Evolutionary conservation across 2,888 invertebrate species (phyloP).

Genomic region (Brenthis ino): DNA sequence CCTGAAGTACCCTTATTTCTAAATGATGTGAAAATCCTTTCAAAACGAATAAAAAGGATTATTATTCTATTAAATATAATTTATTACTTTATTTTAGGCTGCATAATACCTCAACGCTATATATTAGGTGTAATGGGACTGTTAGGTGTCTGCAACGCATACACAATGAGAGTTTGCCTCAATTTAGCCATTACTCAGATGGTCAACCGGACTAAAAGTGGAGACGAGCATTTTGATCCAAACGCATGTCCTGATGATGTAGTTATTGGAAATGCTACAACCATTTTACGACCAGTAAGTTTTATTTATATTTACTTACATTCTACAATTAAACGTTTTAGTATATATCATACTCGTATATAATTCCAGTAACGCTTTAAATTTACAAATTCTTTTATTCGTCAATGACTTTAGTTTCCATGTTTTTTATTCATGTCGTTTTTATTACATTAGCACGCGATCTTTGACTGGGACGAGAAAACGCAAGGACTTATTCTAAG

Average conservation of each 20-base stretch:
- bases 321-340: not conserved
- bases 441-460: conserved; percentile 56
- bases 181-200: conserved; percentile 88
- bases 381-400: not conserved
- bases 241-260: conserved; percentile 62
- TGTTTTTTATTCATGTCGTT: not conserved
- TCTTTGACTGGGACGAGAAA: conserved; percentile 85
- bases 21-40: not conserved
- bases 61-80: conserved; percentile 15
- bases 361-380: too few species aligned
- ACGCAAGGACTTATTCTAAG: conserved; percentile 89
- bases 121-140: conserved; percentile 88
- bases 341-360: too few species aligned
- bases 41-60: conserved; percentile 2
- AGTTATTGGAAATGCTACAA: conserved; percentile 45
- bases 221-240: conserved; percentile 48
- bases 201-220: conserved; percentile 63
- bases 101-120: conserved; percentile 85
- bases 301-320: not conserved
- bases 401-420: not conserved
- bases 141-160: conserved; percentile 86
- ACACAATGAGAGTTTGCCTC: conserved; percentile 87
- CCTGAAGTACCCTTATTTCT: conserved; percentile 1
- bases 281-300: conserved; percentile 59
- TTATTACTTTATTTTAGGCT: conserved; percentile 63